Evolutionary conservation across 2,888 invertebrate species (phyloP), one percentile per base, ranked within the genome.

Genomic region (Ichneumoninae sp.): DNA sequence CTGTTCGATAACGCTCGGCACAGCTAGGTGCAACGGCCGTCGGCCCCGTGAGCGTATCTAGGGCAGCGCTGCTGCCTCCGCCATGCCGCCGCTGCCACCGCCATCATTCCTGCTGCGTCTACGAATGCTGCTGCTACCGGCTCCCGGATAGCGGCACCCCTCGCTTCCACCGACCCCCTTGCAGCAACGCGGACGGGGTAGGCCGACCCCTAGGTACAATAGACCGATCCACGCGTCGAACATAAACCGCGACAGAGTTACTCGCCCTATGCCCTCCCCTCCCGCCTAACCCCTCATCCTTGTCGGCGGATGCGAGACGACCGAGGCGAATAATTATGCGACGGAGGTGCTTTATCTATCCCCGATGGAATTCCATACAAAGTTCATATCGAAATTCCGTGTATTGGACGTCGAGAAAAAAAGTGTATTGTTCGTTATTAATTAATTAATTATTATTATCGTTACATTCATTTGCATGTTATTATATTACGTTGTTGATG

Each of bases 11-110:
- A 89, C 89, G 82, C 69, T 70, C 85, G 60, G 60, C 78, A 66
- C 71, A 60, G 60, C 88, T 88, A 89, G 90, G 91, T 89, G 90
- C 90, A 92, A 92, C 90, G 92, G 91, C 91, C 92, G 89, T 89
- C 90, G 91, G 91, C 91, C 92, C 91, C 91, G 89, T 84, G 85
- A 89, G 79, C 88, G 85, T 90, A 92, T 92, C 91, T 92, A 92
- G 92, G 92, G 88, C 92, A 92, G 73, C 90, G 85, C 81, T 87
- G 79, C 84, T 86, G 81, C 86, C 83, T 85, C 86, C 85, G 60
- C 68, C 63, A 36, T 40, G 26, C 60, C 47, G 80, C 69, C 84
- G 82, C 81, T 85, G 75, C 76, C 73, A 79, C 82, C 65, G 50
- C 80, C 76, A 79, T 80, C 68, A 40, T 81, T 82, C 73, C 83